Conservation (phyloP, 2,888 invertebrate species). For the Yponomeuta evonymella region DNA sequence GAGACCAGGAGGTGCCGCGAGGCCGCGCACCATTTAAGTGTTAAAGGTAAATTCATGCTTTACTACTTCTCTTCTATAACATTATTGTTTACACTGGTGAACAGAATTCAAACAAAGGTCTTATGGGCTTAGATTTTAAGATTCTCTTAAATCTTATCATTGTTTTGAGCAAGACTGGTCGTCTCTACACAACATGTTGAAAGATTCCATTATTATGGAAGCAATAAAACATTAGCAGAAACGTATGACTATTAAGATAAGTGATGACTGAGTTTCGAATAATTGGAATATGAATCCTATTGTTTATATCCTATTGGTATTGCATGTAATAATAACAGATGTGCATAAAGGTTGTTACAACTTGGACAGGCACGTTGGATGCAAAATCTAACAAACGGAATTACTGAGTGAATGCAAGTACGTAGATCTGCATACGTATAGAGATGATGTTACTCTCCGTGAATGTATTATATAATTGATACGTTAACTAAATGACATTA, state of each 20-base stretch:
- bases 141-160: neutral
- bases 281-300: neutral
- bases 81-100: slow-evolving; percentile 21
- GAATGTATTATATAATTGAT: slow-evolving; percentile 11
- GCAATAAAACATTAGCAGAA: neutral
- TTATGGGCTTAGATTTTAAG: slow-evolving; percentile 4
- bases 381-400: slow-evolving; percentile 39
- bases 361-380: slow-evolving; percentile 39
- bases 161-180: neutral
- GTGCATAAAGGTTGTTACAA: slow-evolving; percentile 48
- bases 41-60: slow-evolving; percentile 10
- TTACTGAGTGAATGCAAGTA: slow-evolving; percentile 21
- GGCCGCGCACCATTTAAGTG: slow-evolving; percentile 6
- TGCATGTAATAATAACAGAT: slow-evolving; percentile 28
- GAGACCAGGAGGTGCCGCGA: slow-evolving; percentile 37
- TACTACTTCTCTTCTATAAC: slow-evolving; percentile 31
- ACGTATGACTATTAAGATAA: neutral
- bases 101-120: slow-evolving; percentile 25
- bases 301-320: slow-evolving; percentile 36
- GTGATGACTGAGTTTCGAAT: neutral
- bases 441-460: slow-evolving; percentile 11
- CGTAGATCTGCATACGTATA: slow-evolving; percentile 20
- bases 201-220: too few species aligned
- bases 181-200: neutral
- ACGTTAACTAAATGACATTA: neutral